A percentile compares a stretch with the other conserved stretches of the same genome.
Conservation (phyloP, 2,888 invertebrate genomes). For the Thymelicus acteon region DNA sequence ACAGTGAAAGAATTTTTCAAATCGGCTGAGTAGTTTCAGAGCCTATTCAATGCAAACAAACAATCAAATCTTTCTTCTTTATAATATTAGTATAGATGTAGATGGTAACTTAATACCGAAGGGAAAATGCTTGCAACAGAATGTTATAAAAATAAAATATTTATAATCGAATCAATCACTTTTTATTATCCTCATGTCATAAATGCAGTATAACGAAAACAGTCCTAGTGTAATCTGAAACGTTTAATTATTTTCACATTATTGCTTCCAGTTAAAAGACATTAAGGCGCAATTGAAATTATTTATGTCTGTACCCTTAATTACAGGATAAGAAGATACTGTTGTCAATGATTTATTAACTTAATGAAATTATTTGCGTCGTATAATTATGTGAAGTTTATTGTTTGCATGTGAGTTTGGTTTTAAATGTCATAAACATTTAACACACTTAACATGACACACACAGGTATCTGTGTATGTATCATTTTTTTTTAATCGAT, state of each 20-base stretch:
- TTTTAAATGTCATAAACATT: not conserved
- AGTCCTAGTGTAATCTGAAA: slow-evolving; percentile 21
- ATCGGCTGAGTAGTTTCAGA: too few species aligned
- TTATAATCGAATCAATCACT: not conserved
- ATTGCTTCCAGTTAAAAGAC: slow-evolving; percentile 35
- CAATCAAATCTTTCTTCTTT: too few species aligned
- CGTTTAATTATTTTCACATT: slow-evolving; percentile 36
- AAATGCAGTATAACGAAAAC: slow-evolving; percentile 17
- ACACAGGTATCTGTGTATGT: too few species aligned
- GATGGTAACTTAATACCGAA: too few species aligned
- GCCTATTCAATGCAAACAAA: too few species aligned
- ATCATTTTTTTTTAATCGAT: too few species aligned
- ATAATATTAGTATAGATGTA: too few species aligned
- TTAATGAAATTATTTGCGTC: slow-evolving; percentile 3
- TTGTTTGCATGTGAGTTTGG: not conserved
- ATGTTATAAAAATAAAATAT: too few species aligned
- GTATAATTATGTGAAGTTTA: not conserved
- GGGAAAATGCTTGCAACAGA: too few species aligned
- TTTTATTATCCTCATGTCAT: not conserved
- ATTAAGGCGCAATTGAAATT: slow-evolving; percentile 31
- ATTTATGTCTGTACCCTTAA: slow-evolving; percentile 28
- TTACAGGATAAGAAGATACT: slow-evolving; percentile 4
- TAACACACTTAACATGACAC: too few species aligned
- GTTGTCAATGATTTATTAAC: slow-evolving; percentile 23
- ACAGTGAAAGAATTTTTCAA: too few species aligned